Conservation (phyloP, 2,113 vertebrate species). For the Tupaia tana region DNA sequence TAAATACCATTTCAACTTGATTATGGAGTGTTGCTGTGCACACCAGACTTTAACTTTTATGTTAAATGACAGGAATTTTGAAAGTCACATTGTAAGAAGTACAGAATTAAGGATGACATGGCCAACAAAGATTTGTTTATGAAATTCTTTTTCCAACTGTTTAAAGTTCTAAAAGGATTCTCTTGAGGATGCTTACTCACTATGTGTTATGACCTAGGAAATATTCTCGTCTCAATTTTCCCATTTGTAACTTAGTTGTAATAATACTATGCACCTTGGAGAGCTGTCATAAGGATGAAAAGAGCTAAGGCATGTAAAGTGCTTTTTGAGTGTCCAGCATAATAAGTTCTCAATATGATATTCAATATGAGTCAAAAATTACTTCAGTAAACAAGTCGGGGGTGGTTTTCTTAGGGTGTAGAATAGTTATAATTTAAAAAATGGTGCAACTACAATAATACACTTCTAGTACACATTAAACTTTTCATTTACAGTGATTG, state of each 20-base stretch:
- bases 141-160: not conserved
- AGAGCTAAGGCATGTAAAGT: not conserved
- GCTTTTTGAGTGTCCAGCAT: not conserved
- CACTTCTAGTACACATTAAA: not conserved
- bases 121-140: not conserved
- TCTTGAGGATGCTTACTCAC: not conserved
- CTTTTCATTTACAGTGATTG: not conserved
- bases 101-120: not conserved
- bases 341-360: not conserved
- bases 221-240: not conserved
- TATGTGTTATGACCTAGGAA: not conserved
- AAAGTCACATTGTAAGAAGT: not conserved
- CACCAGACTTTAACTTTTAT: not conserved
- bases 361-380: not conserved
- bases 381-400: not conserved
- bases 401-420: not conserved
- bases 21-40: not conserved
- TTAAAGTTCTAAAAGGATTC: not conserved
- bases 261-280: not conserved
- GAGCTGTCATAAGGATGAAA: not conserved
- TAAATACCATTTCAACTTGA: not conserved
- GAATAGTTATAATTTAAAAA: not conserved
- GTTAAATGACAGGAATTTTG: not conserved
- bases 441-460: not conserved
- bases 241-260: not conserved